A percentile compares a stretch with the other conserved stretches of the same genome.
phyloP scores from a whole-genome alignment of 2,888 invertebrate genomes.

The Coenonympha glycerion region DNA sequence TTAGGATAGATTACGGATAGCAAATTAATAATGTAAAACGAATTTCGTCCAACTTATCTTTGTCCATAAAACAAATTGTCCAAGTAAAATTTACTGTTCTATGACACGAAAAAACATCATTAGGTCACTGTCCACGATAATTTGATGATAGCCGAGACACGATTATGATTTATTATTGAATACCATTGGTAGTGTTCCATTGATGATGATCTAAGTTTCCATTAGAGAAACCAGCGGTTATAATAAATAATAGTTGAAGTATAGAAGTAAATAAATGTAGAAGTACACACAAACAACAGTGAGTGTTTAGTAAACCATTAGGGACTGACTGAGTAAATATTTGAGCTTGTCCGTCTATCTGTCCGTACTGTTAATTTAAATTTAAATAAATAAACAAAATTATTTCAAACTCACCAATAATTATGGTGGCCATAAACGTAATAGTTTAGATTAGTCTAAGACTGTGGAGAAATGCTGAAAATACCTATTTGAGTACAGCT shows the following conservation, averaged over 20 bases:
- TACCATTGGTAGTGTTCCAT: background rate
- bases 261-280: background rate
- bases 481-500: no score
- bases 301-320: no score
- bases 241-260: background rate
- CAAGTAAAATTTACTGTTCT: slow-evolving; percentile 22
- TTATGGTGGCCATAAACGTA: no score
- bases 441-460: no score
- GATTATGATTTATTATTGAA: slow-evolving; percentile 24
- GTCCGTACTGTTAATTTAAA: no score
- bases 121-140: slow-evolving; percentile 27
- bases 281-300: no score
- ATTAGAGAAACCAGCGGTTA: background rate
- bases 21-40: slow-evolving; percentile 19
- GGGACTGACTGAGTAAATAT: no score
- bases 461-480: no score
- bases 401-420: no score
- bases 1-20: slow-evolving; percentile 15
- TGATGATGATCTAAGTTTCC: background rate
- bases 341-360: no score
- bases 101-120: slow-evolving; percentile 26
- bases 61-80: slow-evolving; percentile 24
- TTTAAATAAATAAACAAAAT: no score
- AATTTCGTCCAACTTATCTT: slow-evolving; percentile 23
- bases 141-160: slow-evolving; percentile 26